Evolutionary conservation across 2,113 vertebrate species (phyloP).

Genomic region (Galemys pyrenaicus): DNA sequence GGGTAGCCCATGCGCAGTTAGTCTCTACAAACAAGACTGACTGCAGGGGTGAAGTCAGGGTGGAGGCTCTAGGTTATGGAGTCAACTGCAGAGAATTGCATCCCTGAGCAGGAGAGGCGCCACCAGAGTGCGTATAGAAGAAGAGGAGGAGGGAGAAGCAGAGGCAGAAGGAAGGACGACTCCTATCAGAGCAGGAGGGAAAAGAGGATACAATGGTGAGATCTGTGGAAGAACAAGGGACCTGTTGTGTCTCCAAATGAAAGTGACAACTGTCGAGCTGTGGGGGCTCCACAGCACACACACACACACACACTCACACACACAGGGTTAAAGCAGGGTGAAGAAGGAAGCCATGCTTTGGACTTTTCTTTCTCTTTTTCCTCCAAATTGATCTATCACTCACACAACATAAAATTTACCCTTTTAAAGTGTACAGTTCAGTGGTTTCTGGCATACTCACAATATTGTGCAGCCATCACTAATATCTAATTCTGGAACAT

Average conservation of each 20-base stretch:
- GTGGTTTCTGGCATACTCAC: neutral
- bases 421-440: neutral
- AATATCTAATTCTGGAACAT: constrained; percentile 18
- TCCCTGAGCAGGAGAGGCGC: neutral
- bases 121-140: neutral
- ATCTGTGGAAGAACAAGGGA: neutral
- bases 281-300: too few relatives aligned
- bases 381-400: neutral
- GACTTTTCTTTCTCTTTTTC: neutral
- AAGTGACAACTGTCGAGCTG: neutral
- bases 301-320: neutral
- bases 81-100: neutral
- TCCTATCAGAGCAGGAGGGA: neutral
- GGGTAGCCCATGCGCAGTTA: neutral
- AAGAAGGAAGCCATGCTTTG: neutral
- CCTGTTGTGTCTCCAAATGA: neutral
- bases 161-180: neutral
- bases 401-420: neutral
- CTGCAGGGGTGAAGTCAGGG: neutral
- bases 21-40: neutral
- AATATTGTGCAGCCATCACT: neutral
- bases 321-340: neutral
- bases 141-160: too few relatives aligned
- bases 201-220: neutral
- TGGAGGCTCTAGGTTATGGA: neutral